Percentiles rank a stretch among this genome's conserved stretches.
These are phyloP conservation scores for Solenopsis fugax DNA, from an alignment of 1,140 invertebrate species.

Conservation along the genomic window DNA sequence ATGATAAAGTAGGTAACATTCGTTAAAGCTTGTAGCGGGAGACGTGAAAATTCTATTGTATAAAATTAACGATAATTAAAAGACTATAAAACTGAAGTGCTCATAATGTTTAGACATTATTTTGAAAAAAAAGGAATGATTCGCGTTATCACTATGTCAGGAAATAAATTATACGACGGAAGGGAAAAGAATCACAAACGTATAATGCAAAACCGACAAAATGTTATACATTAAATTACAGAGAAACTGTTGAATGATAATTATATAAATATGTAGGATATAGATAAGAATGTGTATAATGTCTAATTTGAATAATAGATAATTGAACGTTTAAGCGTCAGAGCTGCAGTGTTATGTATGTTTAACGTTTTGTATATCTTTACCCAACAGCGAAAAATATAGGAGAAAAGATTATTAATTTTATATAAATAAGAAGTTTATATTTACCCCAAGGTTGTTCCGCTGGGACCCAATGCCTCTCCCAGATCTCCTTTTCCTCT, in stretches of 20 bases:
- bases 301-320: slow-evolving; percentile 11
- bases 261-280: slow-evolving; percentile 2
- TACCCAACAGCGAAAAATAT: background rate
- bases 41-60: background rate
- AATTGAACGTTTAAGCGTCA: background rate
- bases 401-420: background rate
- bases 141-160: background rate
- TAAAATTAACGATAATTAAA: background rate
- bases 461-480: too few species aligned
- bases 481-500: too few species aligned
- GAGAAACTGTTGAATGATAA: background rate
- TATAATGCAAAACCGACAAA: background rate
- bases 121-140: background rate
- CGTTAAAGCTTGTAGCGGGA: background rate
- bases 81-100: background rate
- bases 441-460: too few species aligned
- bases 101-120: background rate
- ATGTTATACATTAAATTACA: background rate
- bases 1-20: background rate
- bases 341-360: background rate
- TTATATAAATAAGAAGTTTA: too few species aligned
- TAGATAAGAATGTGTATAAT: background rate
- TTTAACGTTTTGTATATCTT: background rate
- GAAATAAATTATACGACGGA: background rate
- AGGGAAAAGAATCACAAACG: background rate